Percentiles rank a stretch among this genome's conserved stretches.
These are phyloP conservation scores for Adela reaumurella DNA, from an alignment of 2,888 invertebrate genomes.

Conservation along the genomic window DNA sequence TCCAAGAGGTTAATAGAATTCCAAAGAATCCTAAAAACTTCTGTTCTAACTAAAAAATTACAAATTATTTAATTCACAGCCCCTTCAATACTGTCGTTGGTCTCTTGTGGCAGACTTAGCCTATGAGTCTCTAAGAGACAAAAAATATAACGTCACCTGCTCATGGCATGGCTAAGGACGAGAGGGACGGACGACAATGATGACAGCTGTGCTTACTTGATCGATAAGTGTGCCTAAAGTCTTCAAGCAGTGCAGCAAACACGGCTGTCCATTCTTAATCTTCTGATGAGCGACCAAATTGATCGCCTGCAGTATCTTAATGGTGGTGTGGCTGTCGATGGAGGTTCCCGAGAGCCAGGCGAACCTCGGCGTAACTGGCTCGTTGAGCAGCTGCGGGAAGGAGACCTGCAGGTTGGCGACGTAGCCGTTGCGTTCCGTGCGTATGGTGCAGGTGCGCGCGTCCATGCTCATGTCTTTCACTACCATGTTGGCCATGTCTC, in stretches of 20 bases:
- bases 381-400: constrained; percentile 54
- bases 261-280: constrained; percentile 80
- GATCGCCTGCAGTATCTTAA: constrained; percentile 74
- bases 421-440: constrained; percentile 51
- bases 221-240: constrained; percentile 45
- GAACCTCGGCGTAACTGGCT: constrained; percentile 47
- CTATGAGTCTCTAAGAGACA: too few species aligned
- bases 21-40: too few species aligned
- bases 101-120: too few species aligned
- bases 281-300: constrained; percentile 78
- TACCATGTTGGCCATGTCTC: constrained; percentile 50
- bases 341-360: constrained; percentile 51
- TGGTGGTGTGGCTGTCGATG: constrained; percentile 67
- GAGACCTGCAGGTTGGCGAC: constrained; percentile 54
- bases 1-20: too few species aligned
- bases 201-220: too few species aligned
- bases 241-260: constrained; percentile 80
- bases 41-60: too few species aligned
- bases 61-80: too few species aligned
- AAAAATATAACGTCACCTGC: too few species aligned
- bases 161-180: too few species aligned
- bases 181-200: too few species aligned
- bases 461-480: constrained; percentile 57
- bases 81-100: too few species aligned
- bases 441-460: constrained; percentile 57